Conservation (phyloP, 2,113 vertebrate genomes). For the Leucoraja erinaceus region DNA sequence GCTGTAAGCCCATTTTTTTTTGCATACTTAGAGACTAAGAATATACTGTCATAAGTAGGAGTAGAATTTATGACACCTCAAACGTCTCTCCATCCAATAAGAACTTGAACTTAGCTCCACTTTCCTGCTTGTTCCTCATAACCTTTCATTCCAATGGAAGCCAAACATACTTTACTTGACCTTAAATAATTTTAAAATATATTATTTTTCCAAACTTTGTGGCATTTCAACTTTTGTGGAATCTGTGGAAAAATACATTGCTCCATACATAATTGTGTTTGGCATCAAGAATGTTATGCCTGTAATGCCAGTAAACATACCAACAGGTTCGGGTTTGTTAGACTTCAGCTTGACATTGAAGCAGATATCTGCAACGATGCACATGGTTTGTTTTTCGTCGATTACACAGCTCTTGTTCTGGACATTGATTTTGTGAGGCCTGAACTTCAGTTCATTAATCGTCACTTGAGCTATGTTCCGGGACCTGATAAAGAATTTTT, state of each 20-base stretch:
- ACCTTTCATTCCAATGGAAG: too few relatives aligned
- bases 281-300: background rate
- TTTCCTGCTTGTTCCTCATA: too few relatives aligned
- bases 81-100: too few relatives aligned
- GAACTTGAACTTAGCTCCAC: too few relatives aligned
- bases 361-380: slow-evolving; percentile 70
- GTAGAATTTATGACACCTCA: too few relatives aligned
- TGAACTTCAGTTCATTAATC: slow-evolving; percentile 69
- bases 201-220: too few relatives aligned
- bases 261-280: background rate
- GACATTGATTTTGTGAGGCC: slow-evolving; percentile 78
- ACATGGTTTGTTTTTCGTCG: slow-evolving; percentile 62
- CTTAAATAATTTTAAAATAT: too few relatives aligned
- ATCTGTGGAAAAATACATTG: background rate
- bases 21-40: background rate
- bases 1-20: background rate
- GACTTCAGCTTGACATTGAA: slow-evolving; percentile 75
- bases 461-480: slow-evolving; percentile 84
- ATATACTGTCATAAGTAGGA: too few relatives aligned
- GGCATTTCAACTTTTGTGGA: background rate
- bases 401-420: slow-evolving; percentile 73
- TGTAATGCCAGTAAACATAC: slow-evolving; percentile 54
- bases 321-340: slow-evolving; percentile 53
- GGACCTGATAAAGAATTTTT: slow-evolving; percentile 62
- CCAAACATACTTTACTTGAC: too few relatives aligned